Percentiles rank a stretch among this genome's conserved stretches.
Evolutionary conservation across 2,113 vertebrate species (phyloP).

Genomic region (Chinchilla lanigera): DNA sequence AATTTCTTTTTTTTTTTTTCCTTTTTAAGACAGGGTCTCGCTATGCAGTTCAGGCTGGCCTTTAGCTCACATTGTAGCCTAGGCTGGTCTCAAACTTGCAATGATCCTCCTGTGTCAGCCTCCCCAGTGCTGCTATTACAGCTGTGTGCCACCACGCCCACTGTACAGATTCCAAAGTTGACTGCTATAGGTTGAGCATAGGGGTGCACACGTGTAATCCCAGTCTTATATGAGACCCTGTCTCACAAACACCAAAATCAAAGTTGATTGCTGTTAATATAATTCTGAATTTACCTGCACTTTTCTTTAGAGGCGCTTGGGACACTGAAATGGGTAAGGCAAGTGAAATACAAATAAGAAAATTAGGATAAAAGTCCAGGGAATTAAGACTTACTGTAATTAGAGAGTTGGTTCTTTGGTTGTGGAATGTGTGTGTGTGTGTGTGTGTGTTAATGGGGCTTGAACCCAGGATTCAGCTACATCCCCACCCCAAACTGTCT

Average conservation of each 20-base stretch:
- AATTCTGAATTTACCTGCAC: background rate
- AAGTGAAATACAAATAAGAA: constrained; percentile 31
- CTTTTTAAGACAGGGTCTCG: too few relatives aligned
- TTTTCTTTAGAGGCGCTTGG: background rate
- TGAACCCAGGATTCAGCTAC: background rate
- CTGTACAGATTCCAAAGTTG: background rate
- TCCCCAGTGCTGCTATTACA: too few relatives aligned
- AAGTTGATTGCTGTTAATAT: background rate
- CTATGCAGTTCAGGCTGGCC: too few relatives aligned
- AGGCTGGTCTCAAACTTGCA: too few relatives aligned
- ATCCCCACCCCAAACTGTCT: background rate
- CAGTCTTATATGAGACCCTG: background rate
- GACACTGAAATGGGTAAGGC: background rate
- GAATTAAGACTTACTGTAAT: background rate
- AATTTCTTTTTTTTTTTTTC: background rate
- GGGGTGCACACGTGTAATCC: background rate
- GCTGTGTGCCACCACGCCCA: too few relatives aligned
- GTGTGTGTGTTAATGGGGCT: background rate
- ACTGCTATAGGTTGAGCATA: background rate
- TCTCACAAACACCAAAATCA: background rate
- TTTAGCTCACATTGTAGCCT: too few relatives aligned
- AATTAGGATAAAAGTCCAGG: background rate
- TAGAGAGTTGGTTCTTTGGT: constrained; percentile 32
- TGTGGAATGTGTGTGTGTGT: background rate
- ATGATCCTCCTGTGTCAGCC: too few relatives aligned